phyloP scores from a whole-genome alignment of 2,113 vertebrate genomes.

The Grammomys dolichurus region DNA sequence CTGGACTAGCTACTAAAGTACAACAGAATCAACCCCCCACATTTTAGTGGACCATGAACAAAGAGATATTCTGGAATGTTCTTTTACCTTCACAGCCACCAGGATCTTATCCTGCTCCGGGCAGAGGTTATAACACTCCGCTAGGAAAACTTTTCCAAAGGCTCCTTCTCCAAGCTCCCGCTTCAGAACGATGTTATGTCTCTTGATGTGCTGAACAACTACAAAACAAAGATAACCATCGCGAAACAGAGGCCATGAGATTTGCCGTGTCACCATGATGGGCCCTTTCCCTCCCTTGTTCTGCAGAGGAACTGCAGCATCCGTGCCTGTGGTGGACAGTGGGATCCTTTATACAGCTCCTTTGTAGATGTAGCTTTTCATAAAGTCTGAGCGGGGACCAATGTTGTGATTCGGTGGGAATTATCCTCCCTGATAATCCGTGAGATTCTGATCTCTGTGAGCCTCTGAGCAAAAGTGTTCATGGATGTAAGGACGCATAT shows the following conservation, averaged over 20 bases:
- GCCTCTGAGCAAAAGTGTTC: conserved; percentile 56
- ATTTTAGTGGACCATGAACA: conserved; percentile 51
- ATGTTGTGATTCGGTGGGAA: conserved; percentile 61
- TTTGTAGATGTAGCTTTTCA: conserved; percentile 13
- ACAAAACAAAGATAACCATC: conserved; percentile 81
- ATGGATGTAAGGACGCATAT: conserved; percentile 37
- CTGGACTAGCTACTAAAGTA: neutral
- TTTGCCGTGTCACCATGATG: neutral
- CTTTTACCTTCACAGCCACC: conserved; percentile 98
- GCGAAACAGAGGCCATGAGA: neutral
- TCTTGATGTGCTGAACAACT: conserved; percentile 99
- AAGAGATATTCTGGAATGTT: conserved; percentile 61
- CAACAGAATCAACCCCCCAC: conserved; percentile 21
- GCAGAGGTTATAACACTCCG: conserved; percentile 97
- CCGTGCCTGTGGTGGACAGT: neutral
- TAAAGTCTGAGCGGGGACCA: conserved; percentile 53
- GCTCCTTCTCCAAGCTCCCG: conserved; percentile 98
- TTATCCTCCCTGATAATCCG: conserved; percentile 38
- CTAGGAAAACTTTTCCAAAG: conserved; percentile 98
- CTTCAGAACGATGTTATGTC: conserved; percentile 98
- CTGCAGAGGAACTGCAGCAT: neutral
- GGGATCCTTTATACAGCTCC: neutral
- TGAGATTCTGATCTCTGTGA: conserved; percentile 18
- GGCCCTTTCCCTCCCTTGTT: neutral
- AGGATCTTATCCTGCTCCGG: conserved; percentile 98